Evolutionary conservation across 53 echinoderm and acorn worm species (phyloP).

Genomic region (Stichopus horrens): DNA sequence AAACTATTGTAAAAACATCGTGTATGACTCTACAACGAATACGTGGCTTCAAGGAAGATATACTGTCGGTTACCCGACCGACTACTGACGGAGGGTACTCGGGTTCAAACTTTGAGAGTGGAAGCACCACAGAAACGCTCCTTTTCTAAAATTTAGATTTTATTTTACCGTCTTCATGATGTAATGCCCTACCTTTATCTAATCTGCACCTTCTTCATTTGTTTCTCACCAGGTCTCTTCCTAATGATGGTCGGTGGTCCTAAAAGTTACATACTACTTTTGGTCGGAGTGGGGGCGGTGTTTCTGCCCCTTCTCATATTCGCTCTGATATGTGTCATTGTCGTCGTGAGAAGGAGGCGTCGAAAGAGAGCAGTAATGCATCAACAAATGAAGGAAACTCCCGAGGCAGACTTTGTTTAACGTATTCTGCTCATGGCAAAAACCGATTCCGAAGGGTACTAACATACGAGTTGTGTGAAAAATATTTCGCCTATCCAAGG

Average conservation of each 20-base stretch:
- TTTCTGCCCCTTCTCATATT: slow-evolving; percentile 81
- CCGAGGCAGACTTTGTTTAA: slow-evolving; percentile 38
- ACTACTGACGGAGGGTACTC: too few species aligned
- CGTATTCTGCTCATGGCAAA: neutral
- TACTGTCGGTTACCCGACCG: too few species aligned
- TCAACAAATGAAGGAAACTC: slow-evolving; percentile 42
- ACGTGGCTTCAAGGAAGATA: too few species aligned
- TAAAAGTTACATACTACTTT: slow-evolving; percentile 77
- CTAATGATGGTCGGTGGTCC: slow-evolving; percentile 95
- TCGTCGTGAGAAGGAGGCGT: slow-evolving; percentile 56
- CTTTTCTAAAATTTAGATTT: too few species aligned
- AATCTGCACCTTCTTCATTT: neutral
- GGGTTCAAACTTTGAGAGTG: too few species aligned
- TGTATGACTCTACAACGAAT: too few species aligned
- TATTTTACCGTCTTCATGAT: too few species aligned
- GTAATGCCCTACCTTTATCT: neutral
- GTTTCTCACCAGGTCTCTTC: slow-evolving; percentile 69
- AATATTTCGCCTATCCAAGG: neutral
- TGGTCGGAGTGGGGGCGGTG: slow-evolving; percentile 75
- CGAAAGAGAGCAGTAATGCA: slow-evolving; percentile 47
- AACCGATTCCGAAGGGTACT: neutral
- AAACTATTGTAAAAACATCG: too few species aligned
- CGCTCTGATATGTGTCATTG: slow-evolving; percentile 68
- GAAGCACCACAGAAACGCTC: too few species aligned
- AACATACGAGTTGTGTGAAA: neutral